Evolutionary conservation across 2,113 vertebrate species (phyloP).

Genomic region (Climacteris rufus): DNA sequence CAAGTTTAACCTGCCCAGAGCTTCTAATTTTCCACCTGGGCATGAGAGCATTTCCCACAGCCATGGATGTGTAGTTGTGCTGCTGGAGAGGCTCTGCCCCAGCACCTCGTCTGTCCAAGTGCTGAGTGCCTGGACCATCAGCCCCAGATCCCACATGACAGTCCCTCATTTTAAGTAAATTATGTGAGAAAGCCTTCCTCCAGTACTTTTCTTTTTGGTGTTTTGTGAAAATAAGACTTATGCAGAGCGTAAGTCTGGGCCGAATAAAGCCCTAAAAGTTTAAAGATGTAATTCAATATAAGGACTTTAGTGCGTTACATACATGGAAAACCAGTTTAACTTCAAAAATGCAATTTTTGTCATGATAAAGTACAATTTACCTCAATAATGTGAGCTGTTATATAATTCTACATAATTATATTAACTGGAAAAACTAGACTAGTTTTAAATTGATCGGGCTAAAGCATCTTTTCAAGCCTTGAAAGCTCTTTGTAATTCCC

Average conservation of each 20-base stretch:
- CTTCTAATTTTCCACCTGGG: slow-evolving; percentile 33
- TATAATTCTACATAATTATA: slow-evolving; percentile 79
- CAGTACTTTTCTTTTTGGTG: not conserved
- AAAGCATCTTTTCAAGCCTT: slow-evolving; percentile 71
- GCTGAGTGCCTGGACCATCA: not conserved
- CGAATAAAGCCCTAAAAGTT: slow-evolving; percentile 41
- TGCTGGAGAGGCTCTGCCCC: not conserved
- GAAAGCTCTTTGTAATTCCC: slow-evolving; percentile 72
- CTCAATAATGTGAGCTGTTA: slow-evolving; percentile 74
- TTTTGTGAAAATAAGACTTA: slow-evolving; percentile 1
- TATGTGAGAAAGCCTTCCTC: not conserved
- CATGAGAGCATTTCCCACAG: not conserved
- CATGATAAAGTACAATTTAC: slow-evolving; percentile 76
- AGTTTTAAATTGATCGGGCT: slow-evolving; percentile 71
- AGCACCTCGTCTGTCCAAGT: rapidly evolving
- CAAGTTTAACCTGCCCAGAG: slow-evolving; percentile 17
- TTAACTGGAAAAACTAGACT: slow-evolving; percentile 78
- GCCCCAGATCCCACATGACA: not conserved
- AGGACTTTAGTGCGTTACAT: slow-evolving; percentile 39
- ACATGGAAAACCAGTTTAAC: slow-evolving; percentile 63
- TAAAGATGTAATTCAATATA: slow-evolving; percentile 47
- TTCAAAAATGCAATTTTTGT: slow-evolving; percentile 70
- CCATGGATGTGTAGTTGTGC: not conserved
- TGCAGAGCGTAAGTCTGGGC: not conserved
- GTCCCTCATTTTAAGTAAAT: slow-evolving; percentile 28